Evolutionary conservation across 2,888 invertebrate species (phyloP).

Genomic region (Hemithea aestivaria): DNA sequence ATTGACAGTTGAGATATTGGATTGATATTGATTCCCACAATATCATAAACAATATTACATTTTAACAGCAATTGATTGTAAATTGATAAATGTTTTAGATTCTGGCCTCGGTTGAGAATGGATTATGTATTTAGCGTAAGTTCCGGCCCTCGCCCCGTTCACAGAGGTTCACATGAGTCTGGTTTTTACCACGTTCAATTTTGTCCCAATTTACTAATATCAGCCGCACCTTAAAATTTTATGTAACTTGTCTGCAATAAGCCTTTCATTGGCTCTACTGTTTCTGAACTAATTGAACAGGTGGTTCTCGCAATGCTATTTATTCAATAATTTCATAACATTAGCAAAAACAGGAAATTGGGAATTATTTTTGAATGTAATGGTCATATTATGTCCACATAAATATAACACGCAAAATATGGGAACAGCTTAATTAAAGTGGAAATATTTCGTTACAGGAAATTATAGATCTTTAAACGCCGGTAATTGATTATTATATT

Average conservation of each 20-base stretch:
- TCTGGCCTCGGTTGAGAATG: neutral
- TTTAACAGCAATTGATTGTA: neutral
- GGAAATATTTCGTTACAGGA: conserved; percentile 4
- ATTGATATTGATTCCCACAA: no score
- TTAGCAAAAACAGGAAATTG: conserved; percentile 6
- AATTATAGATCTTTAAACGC: neutral
- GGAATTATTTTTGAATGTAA: neutral
- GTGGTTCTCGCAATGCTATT: conserved; percentile 9
- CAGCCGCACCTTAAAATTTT: conserved; percentile 41
- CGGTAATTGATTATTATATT: neutral
- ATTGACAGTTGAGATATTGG: no score
- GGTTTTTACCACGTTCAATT: conserved; percentile 41
- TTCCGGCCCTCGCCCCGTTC: conserved; percentile 17
- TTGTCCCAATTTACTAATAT: conserved; percentile 59
- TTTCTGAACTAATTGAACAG: conserved; percentile 12
- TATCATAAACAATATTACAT: no score
- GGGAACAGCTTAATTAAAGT: conserved; percentile 13
- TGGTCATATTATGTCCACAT: neutral
- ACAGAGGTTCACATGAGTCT: conserved; percentile 25
- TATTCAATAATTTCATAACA: conserved; percentile 9
- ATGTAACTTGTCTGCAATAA: conserved; percentile 33
- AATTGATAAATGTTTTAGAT: conserved; percentile 6
- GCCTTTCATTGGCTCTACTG: conserved; percentile 12
- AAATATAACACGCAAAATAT: conserved; percentile 3
- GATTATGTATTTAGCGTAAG: conserved; percentile 6